Base-by-base conservation (phyloP, 2,797 vertebrate genomes). In the Tragopan temminckii region DNA sequence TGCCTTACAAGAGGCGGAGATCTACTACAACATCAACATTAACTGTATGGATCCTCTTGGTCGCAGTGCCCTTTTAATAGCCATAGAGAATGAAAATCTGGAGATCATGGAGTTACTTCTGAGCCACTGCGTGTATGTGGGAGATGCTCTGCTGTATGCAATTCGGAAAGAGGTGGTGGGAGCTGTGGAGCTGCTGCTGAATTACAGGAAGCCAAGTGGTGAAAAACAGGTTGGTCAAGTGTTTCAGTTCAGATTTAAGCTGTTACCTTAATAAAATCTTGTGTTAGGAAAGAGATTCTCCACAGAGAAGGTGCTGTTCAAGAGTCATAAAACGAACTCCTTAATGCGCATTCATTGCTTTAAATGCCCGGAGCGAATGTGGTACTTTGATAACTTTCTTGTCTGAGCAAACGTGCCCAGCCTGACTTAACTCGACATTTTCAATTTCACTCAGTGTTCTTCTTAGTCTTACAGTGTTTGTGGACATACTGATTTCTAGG, bases 21-120 rank as follows among this genome's bases (percentile, higher is more conserved):
- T 99, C 91, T 99, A 99, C 97, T 99, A 99, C 98, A 99, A 99
- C 97, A 99, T 99, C 98, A 99, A 99, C 83, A 98, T 99, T 83
- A 99, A 99, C 98, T 99, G 99, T 33, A 98, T 99, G 98, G 99
- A 99, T 97, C 99, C 99, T 36, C 98, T 99, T 69, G 99, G 99
- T 62, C 99, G 99, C 96, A 99, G 98, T 12, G 98, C 98, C 43
- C 98, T 99, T 5, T 98, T 99, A 93, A 99, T 99, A 86, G 99
- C 99, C 97, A 99, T 99, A 94, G 99, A 99, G 97, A 99, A 99
- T 19, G 99, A 99, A 96, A 99, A 99, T 94, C 95, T 99, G 97
- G 99, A 99, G 97, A 99, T 99, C 96, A 99, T 99, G 99, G 99
- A 99, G 97, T 97, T 99, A 27, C 98, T 99, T 61, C 96, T 99